phyloP scores from a whole-genome alignment of 2,797 vertebrate species.

The Leuciscus waleckii region DNA sequence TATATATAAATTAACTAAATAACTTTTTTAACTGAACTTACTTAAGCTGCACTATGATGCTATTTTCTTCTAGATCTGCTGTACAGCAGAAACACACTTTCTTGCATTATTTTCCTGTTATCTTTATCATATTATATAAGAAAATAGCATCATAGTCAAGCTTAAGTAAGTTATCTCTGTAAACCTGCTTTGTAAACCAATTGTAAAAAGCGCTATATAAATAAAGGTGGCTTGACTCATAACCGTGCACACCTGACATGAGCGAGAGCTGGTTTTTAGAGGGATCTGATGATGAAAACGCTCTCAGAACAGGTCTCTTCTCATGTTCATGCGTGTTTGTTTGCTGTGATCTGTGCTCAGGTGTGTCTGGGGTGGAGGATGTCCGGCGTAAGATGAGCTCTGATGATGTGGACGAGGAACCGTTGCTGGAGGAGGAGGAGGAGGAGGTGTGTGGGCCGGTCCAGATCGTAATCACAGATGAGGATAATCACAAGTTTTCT shows the following conservation, averaged over 20 bases:
- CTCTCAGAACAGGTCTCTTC: neutral
- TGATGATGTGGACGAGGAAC: conserved; percentile 29
- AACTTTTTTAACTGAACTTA: too few relatives aligned
- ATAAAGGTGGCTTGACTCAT: too few relatives aligned
- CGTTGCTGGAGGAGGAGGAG: conserved; percentile 40
- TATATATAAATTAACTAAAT: too few relatives aligned
- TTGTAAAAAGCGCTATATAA: too few relatives aligned
- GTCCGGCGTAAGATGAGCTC: conserved; percentile 49
- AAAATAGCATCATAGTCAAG: too few relatives aligned
- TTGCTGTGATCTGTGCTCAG: conserved; percentile 35
- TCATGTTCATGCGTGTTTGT: neutral
- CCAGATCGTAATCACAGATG: conserved; percentile 91
- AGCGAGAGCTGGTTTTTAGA: neutral
- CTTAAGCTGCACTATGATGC: too few relatives aligned
- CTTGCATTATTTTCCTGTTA: too few relatives aligned
- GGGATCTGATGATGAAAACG: accelerated
- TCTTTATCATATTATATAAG: too few relatives aligned
- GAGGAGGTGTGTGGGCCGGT: conserved; percentile 75
- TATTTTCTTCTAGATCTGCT: too few relatives aligned
- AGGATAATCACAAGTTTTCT: conserved; percentile 93
- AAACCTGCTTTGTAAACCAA: too few relatives aligned
- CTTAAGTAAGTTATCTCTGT: too few relatives aligned
- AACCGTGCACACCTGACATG: neutral
- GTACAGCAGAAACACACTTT: too few relatives aligned
- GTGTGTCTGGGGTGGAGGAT: conserved; percentile 51